A percentile compares a stretch with the other conserved stretches of the same genome.
Evolutionary conservation across 2,888 invertebrate genomes (phyloP).

Genomic region (Campoplex nolae): DNA sequence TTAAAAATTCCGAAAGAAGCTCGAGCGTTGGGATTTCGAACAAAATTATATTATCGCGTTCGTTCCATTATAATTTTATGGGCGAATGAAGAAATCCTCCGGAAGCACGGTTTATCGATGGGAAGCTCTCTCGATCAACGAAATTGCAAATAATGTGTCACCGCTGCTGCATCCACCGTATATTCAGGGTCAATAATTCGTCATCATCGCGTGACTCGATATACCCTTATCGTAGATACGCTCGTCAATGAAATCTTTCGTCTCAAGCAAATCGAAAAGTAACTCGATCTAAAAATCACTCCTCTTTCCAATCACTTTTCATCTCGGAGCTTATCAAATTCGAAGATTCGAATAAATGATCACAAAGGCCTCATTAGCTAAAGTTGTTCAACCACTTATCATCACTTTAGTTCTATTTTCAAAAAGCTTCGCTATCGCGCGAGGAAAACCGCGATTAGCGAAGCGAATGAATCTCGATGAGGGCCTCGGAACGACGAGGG

Average conservation of each 20-base stretch:
- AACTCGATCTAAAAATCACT: background rate
- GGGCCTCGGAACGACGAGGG: no score
- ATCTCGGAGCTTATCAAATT: background rate
- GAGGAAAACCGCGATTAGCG: no score
- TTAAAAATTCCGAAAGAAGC: background rate
- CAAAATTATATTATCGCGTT: background rate
- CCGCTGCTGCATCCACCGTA: background rate
- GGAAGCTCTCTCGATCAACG: background rate
- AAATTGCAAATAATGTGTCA: background rate
- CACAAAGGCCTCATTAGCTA: background rate
- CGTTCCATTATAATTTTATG: background rate
- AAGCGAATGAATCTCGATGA: background rate
- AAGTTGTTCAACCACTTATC: no score
- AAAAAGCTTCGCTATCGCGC: background rate
- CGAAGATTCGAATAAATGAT: background rate
- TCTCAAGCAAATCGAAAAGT: background rate
- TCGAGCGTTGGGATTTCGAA: background rate
- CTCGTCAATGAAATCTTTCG: background rate
- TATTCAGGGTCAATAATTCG: background rate
- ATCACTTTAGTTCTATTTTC: background rate
- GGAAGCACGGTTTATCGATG: background rate
- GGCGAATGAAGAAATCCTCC: background rate
- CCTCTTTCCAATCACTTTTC: background rate
- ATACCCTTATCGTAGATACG: background rate
- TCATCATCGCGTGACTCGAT: background rate